phyloP scores from a whole-genome alignment of 2,888 invertebrate species.

The Ditula angustiorana region DNA sequence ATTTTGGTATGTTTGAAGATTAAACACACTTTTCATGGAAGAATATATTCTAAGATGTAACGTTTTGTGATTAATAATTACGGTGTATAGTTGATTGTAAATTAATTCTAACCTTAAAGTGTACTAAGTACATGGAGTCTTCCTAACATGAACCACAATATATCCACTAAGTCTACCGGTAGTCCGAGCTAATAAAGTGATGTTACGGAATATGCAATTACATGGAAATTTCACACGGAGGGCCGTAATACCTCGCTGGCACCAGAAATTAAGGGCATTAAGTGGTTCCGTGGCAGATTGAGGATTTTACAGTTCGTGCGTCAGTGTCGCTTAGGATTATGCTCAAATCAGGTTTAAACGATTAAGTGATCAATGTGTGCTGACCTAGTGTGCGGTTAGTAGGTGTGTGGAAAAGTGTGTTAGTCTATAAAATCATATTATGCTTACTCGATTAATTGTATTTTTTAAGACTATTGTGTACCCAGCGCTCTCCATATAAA shows the following conservation, averaged over 20 bases:
- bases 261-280: constrained; percentile 60
- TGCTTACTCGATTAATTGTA: too few relatives aligned
- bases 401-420: too few relatives aligned
- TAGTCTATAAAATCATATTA: too few relatives aligned
- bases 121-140: background rate
- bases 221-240: constrained; percentile 67
- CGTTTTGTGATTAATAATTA: too few relatives aligned
- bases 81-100: too few relatives aligned
- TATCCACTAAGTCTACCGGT: constrained; percentile 39
- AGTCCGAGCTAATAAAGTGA: constrained; percentile 43
- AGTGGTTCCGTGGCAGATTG: constrained; percentile 34
- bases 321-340: background rate
- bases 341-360: background rate
- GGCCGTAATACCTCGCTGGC: constrained; percentile 51
- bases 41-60: too few relatives aligned
- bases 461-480: too few relatives aligned
- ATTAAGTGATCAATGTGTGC: background rate
- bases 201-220: constrained; percentile 63
- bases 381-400: too few relatives aligned
- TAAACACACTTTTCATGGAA: too few relatives aligned
- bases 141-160: background rate
- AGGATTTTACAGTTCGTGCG: constrained; percentile 4
- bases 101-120: background rate
- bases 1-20: too few relatives aligned
- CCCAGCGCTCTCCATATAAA: too few relatives aligned